phyloP scores from a whole-genome alignment of 2,113 vertebrate genomes.

The Heptranchias perlo region DNA sequence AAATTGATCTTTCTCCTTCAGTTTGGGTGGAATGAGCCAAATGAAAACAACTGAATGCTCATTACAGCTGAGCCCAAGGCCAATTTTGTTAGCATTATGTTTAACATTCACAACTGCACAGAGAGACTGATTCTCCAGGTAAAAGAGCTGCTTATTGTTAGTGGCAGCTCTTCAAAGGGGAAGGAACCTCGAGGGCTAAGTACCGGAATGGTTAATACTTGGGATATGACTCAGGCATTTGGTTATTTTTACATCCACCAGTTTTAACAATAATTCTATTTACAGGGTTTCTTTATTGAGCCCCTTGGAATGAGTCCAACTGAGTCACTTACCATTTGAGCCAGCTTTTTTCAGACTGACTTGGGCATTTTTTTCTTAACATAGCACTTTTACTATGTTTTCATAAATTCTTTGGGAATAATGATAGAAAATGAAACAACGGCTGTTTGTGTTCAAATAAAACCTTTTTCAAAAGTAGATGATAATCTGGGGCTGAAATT shows the following conservation, averaged over 20 bases:
- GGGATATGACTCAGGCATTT: neutral
- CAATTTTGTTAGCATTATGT: neutral
- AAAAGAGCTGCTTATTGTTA: neutral
- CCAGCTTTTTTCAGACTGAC: too few relatives aligned
- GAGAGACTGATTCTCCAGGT: neutral
- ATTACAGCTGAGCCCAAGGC: slow-evolving; percentile 18
- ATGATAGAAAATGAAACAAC: too few relatives aligned
- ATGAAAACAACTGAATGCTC: neutral
- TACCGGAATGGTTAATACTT: neutral
- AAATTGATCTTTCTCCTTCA: neutral
- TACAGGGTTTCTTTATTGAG: neutral
- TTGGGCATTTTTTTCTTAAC: too few relatives aligned
- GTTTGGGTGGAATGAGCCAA: neutral
- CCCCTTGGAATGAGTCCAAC: neutral
- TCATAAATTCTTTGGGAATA: too few relatives aligned
- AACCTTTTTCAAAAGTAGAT: too few relatives aligned
- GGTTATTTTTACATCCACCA: neutral
- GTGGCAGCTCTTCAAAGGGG: neutral
- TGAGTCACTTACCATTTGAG: too few relatives aligned
- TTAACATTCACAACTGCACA: neutral
- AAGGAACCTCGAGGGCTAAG: neutral
- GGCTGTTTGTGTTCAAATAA: too few relatives aligned
- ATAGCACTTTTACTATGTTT: too few relatives aligned
- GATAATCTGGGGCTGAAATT: too few relatives aligned
- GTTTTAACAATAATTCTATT: neutral